Conservation (phyloP, 2,113 vertebrate genomes). For the Procavia capensis region DNA sequence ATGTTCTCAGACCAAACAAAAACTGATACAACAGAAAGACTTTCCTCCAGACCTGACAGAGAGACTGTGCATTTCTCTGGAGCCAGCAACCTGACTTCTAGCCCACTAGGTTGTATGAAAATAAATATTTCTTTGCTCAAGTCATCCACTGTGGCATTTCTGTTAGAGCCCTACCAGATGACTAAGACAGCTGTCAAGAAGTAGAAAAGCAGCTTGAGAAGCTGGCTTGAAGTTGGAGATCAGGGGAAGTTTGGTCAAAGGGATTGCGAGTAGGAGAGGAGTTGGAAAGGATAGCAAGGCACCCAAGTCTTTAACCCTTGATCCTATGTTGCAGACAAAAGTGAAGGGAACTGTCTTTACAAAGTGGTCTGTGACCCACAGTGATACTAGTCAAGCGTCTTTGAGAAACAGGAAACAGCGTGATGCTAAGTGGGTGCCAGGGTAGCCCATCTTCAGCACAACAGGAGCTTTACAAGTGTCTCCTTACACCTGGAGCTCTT, state of each 20-base stretch:
- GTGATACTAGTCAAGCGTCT: background rate
- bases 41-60: too few species aligned
- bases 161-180: too few species aligned
- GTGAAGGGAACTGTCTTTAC: background rate
- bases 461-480: background rate
- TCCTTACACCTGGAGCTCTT: background rate
- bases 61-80: too few species aligned
- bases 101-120: too few species aligned
- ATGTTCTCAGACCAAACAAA: too few species aligned
- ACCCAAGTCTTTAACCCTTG: background rate
- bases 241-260: background rate
- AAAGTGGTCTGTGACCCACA: background rate
- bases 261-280: fast-evolving
- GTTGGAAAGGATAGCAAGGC: background rate
- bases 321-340: background rate
- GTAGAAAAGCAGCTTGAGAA: background rate
- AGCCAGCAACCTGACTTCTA: too few species aligned
- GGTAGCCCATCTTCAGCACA: background rate
- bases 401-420: background rate
- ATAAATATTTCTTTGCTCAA: too few species aligned
- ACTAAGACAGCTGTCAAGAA: too few species aligned
- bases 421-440: too few species aligned
- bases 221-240: background rate
- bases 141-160: too few species aligned
- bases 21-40: too few species aligned